Conservation (phyloP, 1,140 invertebrate species). For the Hetaerina americana region DNA sequence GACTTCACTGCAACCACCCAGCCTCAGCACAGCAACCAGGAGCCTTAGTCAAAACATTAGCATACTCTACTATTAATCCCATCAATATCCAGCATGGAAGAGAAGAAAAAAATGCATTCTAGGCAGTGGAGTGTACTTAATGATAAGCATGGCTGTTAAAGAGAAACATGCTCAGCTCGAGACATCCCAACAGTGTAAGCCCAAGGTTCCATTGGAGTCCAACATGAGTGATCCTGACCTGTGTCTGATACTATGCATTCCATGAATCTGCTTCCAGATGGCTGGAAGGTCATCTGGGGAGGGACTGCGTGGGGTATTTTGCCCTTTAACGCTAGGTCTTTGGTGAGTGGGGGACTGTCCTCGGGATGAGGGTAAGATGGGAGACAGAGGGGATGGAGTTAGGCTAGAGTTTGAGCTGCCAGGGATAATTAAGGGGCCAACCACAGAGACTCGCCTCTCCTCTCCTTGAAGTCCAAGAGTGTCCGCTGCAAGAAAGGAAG, state of each 20-base stretch:
- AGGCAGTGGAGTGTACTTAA: no score
- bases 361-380: conserved; percentile 19
- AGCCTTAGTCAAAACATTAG: no score
- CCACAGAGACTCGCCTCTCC: conserved; percentile 9
- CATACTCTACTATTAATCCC: no score
- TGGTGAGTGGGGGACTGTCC: conserved; percentile 23
- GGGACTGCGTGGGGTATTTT: conserved; percentile 20
- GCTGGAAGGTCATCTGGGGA: conserved; percentile 34
- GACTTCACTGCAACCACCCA: no score
- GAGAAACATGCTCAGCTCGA: neutral
- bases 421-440: conserved; percentile 34
- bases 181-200: neutral
- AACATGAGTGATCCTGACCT: conserved; percentile 11
- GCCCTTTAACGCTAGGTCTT: conserved; percentile 4
- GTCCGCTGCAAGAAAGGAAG: conserved; percentile 40
- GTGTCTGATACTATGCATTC: conserved; percentile 16
- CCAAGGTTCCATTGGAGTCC: neutral
- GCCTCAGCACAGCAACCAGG: no score
- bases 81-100: no score
- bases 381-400: conserved; percentile 23
- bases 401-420: conserved; percentile 33
- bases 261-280: conserved; percentile 29
- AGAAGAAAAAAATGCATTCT: no score
- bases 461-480: conserved; percentile 57
- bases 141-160: neutral